Conservation (phyloP, 1,140 invertebrate species). For the Diuraphis noxia region DNA sequence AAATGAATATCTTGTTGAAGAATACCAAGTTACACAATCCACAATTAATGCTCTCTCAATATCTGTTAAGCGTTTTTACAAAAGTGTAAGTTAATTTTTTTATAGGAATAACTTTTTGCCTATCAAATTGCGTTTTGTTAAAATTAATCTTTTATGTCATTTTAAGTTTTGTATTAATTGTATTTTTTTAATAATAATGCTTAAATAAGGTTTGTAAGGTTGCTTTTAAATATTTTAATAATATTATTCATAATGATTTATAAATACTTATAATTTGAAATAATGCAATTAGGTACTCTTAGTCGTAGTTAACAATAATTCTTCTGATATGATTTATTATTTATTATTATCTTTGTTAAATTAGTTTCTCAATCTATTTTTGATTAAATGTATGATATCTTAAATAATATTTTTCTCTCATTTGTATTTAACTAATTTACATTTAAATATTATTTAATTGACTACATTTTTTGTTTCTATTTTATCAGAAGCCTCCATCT, state of each 20-base stretch:
- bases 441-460: background rate
- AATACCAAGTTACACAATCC: constrained; percentile 24
- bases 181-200: background rate
- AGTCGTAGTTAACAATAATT: background rate
- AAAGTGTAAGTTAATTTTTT: constrained; percentile 33
- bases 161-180: background rate
- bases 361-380: background rate
- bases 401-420: background rate
- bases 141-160: background rate
- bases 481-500: background rate
- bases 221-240: background rate
- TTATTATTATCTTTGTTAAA: background rate
- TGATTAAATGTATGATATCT: background rate
- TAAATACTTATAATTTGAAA: background rate
- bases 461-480: background rate
- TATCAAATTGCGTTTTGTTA: background rate
- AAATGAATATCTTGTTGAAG: constrained; percentile 1
- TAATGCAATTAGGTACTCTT: background rate
- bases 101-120: background rate
- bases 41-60: constrained; percentile 9
- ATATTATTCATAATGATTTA: background rate
- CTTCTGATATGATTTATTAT: no score
- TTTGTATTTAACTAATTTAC: background rate
- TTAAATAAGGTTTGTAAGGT: background rate
- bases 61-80: constrained; percentile 42